These are phyloP conservation scores for Acleris cristana DNA, from an alignment of 2,888 invertebrate species.

Conservation along the genomic window DNA sequence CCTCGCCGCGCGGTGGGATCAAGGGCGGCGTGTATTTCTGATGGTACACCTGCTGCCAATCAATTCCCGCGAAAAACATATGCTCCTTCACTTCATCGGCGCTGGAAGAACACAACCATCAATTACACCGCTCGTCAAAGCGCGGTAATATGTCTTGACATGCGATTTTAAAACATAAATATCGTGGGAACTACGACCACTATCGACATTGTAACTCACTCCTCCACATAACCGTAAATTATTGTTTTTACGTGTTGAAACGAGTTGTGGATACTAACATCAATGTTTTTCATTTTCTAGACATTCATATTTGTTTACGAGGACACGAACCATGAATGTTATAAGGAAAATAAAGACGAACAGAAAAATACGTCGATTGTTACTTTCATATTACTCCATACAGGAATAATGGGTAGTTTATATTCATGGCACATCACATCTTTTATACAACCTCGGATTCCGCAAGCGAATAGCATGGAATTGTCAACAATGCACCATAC, in stretches of 20 bases:
- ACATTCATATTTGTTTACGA: constrained; percentile 3
- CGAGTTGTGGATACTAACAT: neutral
- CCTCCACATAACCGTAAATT: constrained; percentile 9
- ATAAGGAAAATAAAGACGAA: constrained; percentile 30
- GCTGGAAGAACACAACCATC: constrained; percentile 74
- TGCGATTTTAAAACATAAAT: constrained; percentile 21
- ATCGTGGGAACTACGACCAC: constrained; percentile 24
- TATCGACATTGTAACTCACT: constrained; percentile 18
- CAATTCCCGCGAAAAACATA: constrained; percentile 98
- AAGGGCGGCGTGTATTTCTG: constrained; percentile 99
- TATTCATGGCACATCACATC: constrained; percentile 34
- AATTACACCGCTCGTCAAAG: neutral
- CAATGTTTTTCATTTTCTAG: neutral
- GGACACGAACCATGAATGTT: constrained; percentile 14
- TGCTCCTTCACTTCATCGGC: constrained; percentile 99
- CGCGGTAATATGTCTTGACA: constrained; percentile 16
- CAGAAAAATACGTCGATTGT: constrained; percentile 29
- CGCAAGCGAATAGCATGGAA: constrained; percentile 22
- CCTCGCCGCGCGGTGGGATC: constrained; percentile 99
- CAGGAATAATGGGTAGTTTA: constrained; percentile 34
- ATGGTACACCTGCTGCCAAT: constrained; percentile 99
- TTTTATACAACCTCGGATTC: constrained; percentile 30
- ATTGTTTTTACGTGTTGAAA: too few species aligned
- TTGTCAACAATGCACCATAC: constrained; percentile 26
- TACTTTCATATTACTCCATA: constrained; percentile 29